phyloP scores from a whole-genome alignment of 2,113 vertebrate species.

The Indicator indicator region DNA sequence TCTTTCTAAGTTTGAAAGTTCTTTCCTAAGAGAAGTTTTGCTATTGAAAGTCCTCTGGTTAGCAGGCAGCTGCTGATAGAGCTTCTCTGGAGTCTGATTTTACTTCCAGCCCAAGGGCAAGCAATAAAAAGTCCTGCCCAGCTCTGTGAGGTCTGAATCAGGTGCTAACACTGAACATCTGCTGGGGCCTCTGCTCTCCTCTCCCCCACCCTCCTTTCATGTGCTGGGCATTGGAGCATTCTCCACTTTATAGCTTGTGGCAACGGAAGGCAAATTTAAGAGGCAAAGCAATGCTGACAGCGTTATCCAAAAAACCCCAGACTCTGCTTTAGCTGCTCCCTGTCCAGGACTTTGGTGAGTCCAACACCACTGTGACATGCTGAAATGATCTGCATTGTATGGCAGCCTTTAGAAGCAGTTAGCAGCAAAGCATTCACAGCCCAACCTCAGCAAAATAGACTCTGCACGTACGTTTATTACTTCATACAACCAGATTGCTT shows the following conservation, averaged over 20 bases:
- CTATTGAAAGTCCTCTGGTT: constrained; percentile 27
- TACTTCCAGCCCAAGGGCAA: constrained; percentile 13
- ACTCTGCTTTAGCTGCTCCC: neutral
- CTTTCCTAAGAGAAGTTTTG: constrained; percentile 23
- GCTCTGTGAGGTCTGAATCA: constrained; percentile 52
- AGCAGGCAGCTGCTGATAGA: neutral
- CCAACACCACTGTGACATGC: neutral
- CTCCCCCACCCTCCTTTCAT: neutral
- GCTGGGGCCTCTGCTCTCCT: neutral
- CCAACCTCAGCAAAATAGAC: neutral
- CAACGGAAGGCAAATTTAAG: constrained; percentile 3
- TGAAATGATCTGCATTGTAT: neutral
- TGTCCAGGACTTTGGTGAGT: neutral
- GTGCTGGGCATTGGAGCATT: neutral
- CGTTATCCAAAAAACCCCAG: neutral
- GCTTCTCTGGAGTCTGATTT: constrained; percentile 37
- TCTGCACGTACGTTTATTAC: constrained; percentile 28
- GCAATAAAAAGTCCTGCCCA: neutral
- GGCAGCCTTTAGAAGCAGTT: neutral
- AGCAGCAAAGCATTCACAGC: neutral
- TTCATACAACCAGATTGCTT: neutral
- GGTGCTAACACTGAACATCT: constrained; percentile 65
- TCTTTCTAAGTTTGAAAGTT: constrained; percentile 36
- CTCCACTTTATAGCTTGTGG: neutral
- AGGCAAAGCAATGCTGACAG: constrained; percentile 9